These are phyloP conservation scores for Catocala nupta DNA, from an alignment of 2,888 invertebrate species.

Conservation along the genomic window DNA sequence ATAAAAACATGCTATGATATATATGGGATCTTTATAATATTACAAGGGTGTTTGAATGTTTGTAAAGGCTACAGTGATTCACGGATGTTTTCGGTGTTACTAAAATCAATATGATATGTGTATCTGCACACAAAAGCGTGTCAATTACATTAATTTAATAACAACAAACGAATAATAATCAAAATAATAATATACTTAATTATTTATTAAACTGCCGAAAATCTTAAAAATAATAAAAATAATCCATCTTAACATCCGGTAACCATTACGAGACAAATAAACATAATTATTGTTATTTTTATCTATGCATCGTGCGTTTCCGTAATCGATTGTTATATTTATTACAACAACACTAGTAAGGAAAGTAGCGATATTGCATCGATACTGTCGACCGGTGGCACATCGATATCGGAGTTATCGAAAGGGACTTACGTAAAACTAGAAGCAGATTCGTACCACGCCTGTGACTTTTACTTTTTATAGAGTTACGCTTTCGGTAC, in stretches of 20 bases:
- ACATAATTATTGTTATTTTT: conserved; percentile 13
- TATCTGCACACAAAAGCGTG: too few species aligned
- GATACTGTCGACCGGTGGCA: conserved; percentile 1
- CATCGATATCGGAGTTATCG: conserved; percentile 30
- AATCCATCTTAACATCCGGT: conserved; percentile 5
- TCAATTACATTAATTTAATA: too few species aligned
- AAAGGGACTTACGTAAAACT: conserved; percentile 72
- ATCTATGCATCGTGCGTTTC: conserved; percentile 35
- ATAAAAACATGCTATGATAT: too few species aligned
- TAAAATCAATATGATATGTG: too few species aligned
- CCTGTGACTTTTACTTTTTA: conserved; percentile 77
- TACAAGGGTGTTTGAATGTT: too few species aligned
- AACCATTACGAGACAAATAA: conserved; percentile 1
- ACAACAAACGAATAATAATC: too few species aligned
- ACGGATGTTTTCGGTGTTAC: too few species aligned
- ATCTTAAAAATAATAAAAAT: background rate
- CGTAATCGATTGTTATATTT: conserved; percentile 48
- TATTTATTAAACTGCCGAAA: background rate
- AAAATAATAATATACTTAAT: background rate
- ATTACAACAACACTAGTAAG: conserved; percentile 39
- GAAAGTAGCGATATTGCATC: conserved; percentile 6
- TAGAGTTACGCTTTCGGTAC: conserved; percentile 61
- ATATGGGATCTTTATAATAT: too few species aligned
- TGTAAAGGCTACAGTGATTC: too few species aligned
- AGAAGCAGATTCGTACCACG: conserved; percentile 64